These are phyloP conservation scores for Brachionus plicatilis DNA, from an alignment of 1,140 invertebrate genomes.

Conservation along the genomic window DNA sequence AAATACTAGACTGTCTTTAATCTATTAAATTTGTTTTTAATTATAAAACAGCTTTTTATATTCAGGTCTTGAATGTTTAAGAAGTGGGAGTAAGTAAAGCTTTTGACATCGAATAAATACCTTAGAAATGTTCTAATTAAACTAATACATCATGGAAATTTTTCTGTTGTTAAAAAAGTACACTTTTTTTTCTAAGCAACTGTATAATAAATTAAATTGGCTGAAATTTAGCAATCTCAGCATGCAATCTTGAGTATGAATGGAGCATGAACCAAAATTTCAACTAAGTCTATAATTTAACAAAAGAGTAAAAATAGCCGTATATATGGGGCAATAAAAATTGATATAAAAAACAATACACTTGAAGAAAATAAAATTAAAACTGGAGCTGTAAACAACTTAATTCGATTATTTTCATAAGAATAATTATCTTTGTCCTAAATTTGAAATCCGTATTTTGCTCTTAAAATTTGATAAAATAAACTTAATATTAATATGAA, in stretches of 20 bases:
- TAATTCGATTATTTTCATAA: neutral
- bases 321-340: neutral
- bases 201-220: neutral
- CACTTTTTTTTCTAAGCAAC: neutral
- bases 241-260: neutral
- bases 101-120: too few relatives aligned
- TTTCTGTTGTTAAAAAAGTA: neutral
- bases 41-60: too few relatives aligned
- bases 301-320: neutral
- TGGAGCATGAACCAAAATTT: neutral
- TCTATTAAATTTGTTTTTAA: too few relatives aligned
- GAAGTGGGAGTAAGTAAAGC: too few relatives aligned
- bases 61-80: too few relatives aligned
- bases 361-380: neutral
- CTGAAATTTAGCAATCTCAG: neutral
- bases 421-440: neutral
- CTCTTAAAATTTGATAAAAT: neutral
- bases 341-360: neutral
- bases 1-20: too few relatives aligned
- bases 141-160: too few relatives aligned
- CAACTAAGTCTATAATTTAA: neutral
- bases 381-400: neutral
- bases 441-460: neutral
- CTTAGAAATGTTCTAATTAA: too few relatives aligned
- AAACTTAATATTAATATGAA: neutral